A percentile compares a stretch with the other conserved stretches of the same genome.
These are phyloP conservation scores for Folsomia candida DNA, from an alignment of 2,888 invertebrate genomes.

Conservation along the genomic window DNA sequence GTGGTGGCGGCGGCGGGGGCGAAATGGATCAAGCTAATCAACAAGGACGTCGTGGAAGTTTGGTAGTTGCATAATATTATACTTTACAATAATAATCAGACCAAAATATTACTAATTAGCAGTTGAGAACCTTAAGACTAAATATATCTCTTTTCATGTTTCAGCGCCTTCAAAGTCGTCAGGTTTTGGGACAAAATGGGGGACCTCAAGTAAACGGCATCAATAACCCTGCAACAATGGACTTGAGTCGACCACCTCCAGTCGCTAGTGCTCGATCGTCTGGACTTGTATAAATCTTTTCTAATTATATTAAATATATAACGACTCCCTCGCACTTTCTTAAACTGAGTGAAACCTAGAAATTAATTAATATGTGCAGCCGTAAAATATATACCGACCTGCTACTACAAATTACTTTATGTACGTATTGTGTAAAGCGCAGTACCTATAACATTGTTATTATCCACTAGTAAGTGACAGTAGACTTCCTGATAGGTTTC, in stretches of 20 bases:
- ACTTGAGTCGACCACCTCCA: conserved; percentile 34
- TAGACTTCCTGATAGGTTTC: no score
- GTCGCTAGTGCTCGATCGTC: conserved; percentile 36
- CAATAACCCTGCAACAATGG: conserved; percentile 32
- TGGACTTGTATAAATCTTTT: conserved; percentile 35
- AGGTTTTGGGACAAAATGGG: conserved; percentile 37
- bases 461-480: no score
- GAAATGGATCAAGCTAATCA: conserved; percentile 37
- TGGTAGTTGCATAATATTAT: no score
- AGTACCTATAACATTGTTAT: no score
- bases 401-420: no score
- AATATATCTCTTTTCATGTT: no score
- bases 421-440: no score
- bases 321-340: conserved; percentile 12
- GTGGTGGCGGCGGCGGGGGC: conserved; percentile 31
- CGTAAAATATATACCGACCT: neutral
- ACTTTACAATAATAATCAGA: no score
- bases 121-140: no score
- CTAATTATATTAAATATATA: neutral
- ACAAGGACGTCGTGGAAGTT: conserved; percentile 44
- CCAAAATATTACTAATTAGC: no score
- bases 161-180: conserved; percentile 44
- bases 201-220: conserved; percentile 34
- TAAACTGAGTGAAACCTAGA: neutral
- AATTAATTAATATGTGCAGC: neutral